Percentiles rank a stretch among this genome's conserved stretches.
Evolutionary conservation across 2,888 invertebrate species (phyloP).

Genomic region (Lasioglossum zephyrum): DNA sequence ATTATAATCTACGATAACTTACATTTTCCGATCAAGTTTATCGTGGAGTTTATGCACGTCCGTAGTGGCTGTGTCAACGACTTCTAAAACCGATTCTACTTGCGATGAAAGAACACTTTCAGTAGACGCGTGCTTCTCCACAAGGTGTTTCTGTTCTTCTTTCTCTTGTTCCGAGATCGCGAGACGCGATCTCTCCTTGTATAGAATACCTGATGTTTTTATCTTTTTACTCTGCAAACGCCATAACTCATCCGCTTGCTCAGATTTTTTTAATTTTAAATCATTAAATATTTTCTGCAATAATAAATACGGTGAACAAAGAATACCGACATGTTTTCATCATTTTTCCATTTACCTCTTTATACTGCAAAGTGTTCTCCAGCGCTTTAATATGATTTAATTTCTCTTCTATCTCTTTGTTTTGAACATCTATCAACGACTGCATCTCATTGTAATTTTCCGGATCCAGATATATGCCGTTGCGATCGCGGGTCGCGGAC

Average conservation of each 20-base stretch:
- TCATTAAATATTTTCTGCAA: conserved; percentile 79
- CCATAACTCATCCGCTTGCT: conserved; percentile 73
- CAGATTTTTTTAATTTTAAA: conserved; percentile 74
- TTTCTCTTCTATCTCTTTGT: conserved; percentile 89
- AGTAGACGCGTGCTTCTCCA: conserved; percentile 87
- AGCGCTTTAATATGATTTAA: conserved; percentile 88
- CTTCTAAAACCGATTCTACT: conserved; percentile 87
- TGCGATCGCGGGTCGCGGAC: conserved; percentile 93
- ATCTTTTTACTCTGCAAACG: too few relatives aligned
- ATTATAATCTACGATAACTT: too few relatives aligned
- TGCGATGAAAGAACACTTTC: conserved; percentile 88
- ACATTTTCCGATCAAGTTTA: conserved; percentile 84
- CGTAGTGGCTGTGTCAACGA: conserved; percentile 87
- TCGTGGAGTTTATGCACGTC: conserved; percentile 89
- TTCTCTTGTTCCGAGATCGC: conserved; percentile 84
- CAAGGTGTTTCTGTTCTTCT: conserved; percentile 89
- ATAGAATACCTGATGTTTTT: too few relatives aligned
- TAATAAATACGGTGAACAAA: conserved; percentile 16
- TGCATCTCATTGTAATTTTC: conserved; percentile 93
- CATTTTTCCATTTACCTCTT: conserved; percentile 84
- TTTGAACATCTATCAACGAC: conserved; percentile 88
- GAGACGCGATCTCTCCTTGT: too few relatives aligned
- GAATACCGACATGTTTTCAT: background rate
- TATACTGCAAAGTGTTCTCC: conserved; percentile 88
- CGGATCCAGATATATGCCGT: conserved; percentile 94